Percentiles rank a stretch among this genome's conserved stretches.
phyloP scores from a whole-genome alignment of 2,888 invertebrate species.

The Thereva unica region DNA sequence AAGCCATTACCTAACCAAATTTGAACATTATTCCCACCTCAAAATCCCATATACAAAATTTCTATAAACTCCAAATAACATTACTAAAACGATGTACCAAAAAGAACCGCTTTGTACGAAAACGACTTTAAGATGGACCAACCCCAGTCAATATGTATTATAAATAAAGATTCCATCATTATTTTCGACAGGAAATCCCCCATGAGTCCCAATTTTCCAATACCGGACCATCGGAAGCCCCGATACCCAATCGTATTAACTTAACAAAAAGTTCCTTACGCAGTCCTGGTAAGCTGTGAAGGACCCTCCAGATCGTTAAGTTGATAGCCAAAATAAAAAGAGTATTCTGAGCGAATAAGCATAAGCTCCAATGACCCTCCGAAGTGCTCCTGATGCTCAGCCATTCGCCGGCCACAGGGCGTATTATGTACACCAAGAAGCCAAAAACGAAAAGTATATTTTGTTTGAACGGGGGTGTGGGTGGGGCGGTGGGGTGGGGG shows the following conservation, averaged over 20 bases:
- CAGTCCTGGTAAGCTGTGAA: slow-evolving; percentile 24
- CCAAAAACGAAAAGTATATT: too few species aligned
- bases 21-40: too few species aligned
- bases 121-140: too few species aligned
- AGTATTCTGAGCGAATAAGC: slow-evolving; percentile 29
- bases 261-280: slow-evolving; percentile 25
- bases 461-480: too few species aligned
- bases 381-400: slow-evolving; percentile 27
- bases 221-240: background rate
- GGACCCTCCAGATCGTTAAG: slow-evolving; percentile 29
- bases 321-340: slow-evolving; percentile 28
- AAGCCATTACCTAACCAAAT: too few species aligned
- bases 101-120: too few species aligned
- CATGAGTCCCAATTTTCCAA: slow-evolving; percentile 5
- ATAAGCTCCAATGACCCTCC: slow-evolving; percentile 22
- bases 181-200: slow-evolving; percentile 11
- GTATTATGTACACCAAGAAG: slow-evolving; percentile 13
- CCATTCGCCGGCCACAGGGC: slow-evolving; percentile 12
- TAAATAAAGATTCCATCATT: background rate
- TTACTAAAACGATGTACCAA: too few species aligned
- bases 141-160: too few species aligned
- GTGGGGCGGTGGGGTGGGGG: too few species aligned
- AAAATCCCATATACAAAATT: too few species aligned
- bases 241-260: slow-evolving; percentile 13
- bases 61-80: too few species aligned